Evolutionary conservation across 2,113 vertebrate species (phyloP).

Genomic region (Cebus imitator): DNA sequence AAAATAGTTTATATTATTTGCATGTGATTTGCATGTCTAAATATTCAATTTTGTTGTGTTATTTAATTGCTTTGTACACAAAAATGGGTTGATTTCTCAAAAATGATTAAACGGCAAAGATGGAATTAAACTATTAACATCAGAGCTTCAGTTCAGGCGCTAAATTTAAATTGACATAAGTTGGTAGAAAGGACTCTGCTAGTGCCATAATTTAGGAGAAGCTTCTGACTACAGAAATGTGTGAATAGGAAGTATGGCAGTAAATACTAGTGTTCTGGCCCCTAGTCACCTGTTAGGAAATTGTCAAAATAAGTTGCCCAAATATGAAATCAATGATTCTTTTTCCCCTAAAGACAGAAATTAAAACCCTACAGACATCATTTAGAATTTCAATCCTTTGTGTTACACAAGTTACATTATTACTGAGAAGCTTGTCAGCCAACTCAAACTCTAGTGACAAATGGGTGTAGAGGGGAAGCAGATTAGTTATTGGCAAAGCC

Average conservation of each 20-base stretch:
- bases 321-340: conserved; percentile 17
- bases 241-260: background rate
- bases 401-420: background rate
- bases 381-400: conserved; percentile 11
- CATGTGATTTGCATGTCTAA: conserved; percentile 56
- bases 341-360: background rate
- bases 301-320: conserved; percentile 4
- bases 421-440: conserved; percentile 34
- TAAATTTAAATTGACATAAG: background rate
- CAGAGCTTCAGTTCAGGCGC: conserved; percentile 10
- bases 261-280: background rate
- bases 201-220: background rate
- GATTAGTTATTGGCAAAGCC: conserved; percentile 24
- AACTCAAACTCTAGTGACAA: conserved; percentile 21
- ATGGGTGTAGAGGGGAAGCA: background rate
- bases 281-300: background rate
- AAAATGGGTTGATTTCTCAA: conserved; percentile 51
- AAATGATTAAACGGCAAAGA: conserved; percentile 55
- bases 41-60: conserved; percentile 56
- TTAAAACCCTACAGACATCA: background rate
- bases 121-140: conserved; percentile 62
- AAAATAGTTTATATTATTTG: conserved; percentile 54
- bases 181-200: background rate
- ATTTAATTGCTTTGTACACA: conserved; percentile 37
- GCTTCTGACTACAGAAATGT: background rate